phyloP scores from a whole-genome alignment of 2,113 vertebrate species.

The Nipponia nippon region DNA sequence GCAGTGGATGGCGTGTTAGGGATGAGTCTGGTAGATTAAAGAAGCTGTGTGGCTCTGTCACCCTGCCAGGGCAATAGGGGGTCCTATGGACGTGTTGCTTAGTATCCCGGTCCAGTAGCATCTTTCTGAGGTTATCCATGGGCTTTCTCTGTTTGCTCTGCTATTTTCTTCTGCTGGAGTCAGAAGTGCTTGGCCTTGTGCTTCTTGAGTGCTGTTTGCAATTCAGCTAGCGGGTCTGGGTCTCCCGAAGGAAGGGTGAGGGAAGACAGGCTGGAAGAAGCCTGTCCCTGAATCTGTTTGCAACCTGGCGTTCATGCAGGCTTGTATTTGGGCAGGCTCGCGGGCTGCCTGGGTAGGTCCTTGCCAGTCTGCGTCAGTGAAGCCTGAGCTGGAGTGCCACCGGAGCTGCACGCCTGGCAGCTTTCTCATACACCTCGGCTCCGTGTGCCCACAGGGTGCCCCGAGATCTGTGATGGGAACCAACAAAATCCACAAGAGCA shows the following conservation, averaged over 20 bases:
- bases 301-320: background rate
- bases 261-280: background rate
- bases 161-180: background rate
- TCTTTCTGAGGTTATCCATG: background rate
- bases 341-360: background rate
- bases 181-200: background rate
- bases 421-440: fast-evolving
- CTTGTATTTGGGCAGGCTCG: background rate
- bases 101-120: background rate
- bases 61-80: background rate
- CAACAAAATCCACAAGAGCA: background rate
- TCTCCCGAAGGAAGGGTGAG: background rate
- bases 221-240: background rate
- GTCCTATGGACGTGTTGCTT: background rate
- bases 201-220: background rate
- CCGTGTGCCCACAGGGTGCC: background rate
- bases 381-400: background rate
- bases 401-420: fast-evolving
- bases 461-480: background rate
- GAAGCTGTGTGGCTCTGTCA: background rate
- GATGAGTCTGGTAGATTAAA: background rate
- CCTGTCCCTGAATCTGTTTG: background rate
- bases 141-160: background rate
- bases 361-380: background rate
- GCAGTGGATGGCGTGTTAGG: background rate